Base-by-base conservation (phyloP, 2,888 invertebrate species). In the Norana najaformis region DNA sequence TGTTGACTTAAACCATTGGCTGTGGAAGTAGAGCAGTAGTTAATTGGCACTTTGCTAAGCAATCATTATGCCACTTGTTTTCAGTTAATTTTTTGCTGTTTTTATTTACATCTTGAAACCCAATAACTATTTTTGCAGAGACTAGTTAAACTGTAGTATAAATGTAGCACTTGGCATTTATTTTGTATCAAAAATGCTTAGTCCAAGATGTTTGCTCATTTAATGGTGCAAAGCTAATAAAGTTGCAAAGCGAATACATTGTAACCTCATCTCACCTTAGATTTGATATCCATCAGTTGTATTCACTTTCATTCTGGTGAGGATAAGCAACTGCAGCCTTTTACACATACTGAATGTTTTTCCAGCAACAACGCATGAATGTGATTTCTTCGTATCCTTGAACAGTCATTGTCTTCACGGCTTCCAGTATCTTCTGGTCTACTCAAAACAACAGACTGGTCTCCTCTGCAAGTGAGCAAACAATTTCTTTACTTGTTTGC, bases 381-480 rank as follows among this genome's bases (percentile, higher is more conserved):
- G 85, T 85, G 37, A 35, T 85, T 85, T n/a, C n/a, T n/a, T 85
- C 36, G 1, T 20, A 18, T 16, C 85, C 36, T 37, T 85, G 36
- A 85, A 36, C 37, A 37, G 13, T 20, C 35, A 35, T 13, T 85
- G 85, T 36, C 18, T 85, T 11, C 23, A 16, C 6, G 34, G 85
- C 85, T 85, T 36, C 36, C 85, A 85, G 37, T 36, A 34, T 85
- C 85, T 36, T 35, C 35, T 85, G 13, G 11, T 2, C 11, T 85
- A 85, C 23, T 13, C 18, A 1, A 20, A 35, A 36, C 85, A 85
- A 16, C 85, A 85, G 35, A 35, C 85, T 35, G 18, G 5, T 36
- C 18, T 85, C 23, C 85, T 85, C 85, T 85, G 85, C 85, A 85
- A 23, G 85, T 85, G 34, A 35, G 85, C 85, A 23, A 37, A 85